Evolutionary conservation across 2,888 invertebrate species (phyloP).

Genomic region (Monoplex corrugatus): DNA sequence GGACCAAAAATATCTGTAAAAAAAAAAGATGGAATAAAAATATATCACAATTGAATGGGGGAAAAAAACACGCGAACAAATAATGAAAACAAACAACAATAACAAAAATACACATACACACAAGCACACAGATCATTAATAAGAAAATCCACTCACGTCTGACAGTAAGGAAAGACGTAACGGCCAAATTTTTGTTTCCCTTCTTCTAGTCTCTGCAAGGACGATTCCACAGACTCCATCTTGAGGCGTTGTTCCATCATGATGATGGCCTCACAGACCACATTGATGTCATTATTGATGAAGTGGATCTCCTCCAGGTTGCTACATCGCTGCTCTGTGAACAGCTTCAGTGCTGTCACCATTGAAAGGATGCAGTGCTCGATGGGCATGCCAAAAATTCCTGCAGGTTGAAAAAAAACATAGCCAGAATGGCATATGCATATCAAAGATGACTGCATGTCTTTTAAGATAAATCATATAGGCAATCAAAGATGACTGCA

Average conservation of each 20-base stretch:
- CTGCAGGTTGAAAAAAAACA: too few species aligned
- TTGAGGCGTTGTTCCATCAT: slow-evolving; percentile 41
- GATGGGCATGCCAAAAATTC: slow-evolving; percentile 62
- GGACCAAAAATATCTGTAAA: too few species aligned
- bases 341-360: slow-evolving; percentile 58
- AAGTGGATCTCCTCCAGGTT: slow-evolving; percentile 60
- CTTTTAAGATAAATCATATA: too few species aligned
- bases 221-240: background rate
- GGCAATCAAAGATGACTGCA: too few species aligned
- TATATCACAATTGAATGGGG: too few species aligned
- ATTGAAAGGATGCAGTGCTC: slow-evolving; percentile 62
- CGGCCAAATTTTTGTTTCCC: background rate
- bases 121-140: background rate
- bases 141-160: background rate
- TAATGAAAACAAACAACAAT: too few species aligned
- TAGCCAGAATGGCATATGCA: too few species aligned
- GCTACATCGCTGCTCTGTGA: slow-evolving; percentile 35
- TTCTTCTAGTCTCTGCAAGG: slow-evolving; percentile 10
- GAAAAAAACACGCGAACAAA: too few species aligned
- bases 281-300: slow-evolving; percentile 58
- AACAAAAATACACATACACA: background rate
- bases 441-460: too few species aligned
- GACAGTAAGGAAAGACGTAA: background rate
- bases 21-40: too few species aligned
- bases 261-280: slow-evolving; percentile 53